A percentile compares a stretch with the other conserved stretches of the same genome.
Evolutionary conservation across 2,113 vertebrate genomes (phyloP).

Genomic region (Tringa solitaria): DNA sequence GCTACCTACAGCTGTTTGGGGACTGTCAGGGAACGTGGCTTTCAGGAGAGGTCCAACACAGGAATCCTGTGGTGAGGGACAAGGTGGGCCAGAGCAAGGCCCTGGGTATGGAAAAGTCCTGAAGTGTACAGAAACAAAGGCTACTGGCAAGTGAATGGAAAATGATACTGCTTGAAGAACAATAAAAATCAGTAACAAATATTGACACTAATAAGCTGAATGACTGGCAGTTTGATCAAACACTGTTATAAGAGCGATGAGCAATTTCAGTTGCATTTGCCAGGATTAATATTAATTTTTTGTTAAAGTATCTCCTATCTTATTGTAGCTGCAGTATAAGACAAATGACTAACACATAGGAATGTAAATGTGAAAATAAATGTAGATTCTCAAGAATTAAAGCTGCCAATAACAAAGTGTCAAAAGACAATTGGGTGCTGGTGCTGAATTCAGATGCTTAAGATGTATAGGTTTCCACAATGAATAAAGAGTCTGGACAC

Average conservation of each 20-base stretch:
- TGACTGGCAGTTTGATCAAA: conserved; percentile 50
- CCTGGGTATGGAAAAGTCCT: not conserved
- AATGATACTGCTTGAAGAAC: not conserved
- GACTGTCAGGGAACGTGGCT: rapidly evolving
- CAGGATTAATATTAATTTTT: conserved; percentile 38
- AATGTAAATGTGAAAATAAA: not conserved
- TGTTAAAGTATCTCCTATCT: not conserved
- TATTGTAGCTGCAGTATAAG: not conserved
- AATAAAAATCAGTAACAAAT: conserved; percentile 9
- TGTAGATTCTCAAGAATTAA: not conserved
- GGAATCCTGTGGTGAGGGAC: not conserved
- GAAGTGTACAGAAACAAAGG: not conserved
- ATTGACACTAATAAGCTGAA: conserved; percentile 38
- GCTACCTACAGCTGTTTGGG: not conserved
- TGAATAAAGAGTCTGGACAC: not conserved
- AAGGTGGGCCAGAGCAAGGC: not conserved
- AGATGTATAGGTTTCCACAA: not conserved
- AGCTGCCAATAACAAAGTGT: not conserved
- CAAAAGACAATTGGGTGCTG: not conserved
- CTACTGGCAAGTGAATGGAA: not conserved
- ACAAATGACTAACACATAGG: not conserved
- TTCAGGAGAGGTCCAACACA: not conserved
- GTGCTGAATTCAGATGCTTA: not conserved
- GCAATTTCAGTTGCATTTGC: conserved; percentile 25
- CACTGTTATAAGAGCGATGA: not conserved